Conservation (phyloP, 2,797 vertebrate species). For the Danio kyathit region DNA sequence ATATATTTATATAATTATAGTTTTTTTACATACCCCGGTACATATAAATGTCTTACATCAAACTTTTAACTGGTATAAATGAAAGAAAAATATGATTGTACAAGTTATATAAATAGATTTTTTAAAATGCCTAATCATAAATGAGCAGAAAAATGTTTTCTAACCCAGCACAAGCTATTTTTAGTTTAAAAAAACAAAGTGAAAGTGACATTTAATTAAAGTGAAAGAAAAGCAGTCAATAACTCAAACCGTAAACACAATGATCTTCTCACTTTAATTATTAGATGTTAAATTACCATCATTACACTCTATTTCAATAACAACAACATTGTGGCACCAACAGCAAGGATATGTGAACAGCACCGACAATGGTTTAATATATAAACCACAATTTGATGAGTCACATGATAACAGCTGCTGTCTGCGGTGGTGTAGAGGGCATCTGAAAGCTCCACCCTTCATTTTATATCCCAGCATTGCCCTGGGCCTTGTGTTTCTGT, state of each 20-base stretch:
- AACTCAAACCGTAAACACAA: neutral
- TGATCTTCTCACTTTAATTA: neutral
- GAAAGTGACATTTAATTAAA: neutral
- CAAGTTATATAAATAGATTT: neutral
- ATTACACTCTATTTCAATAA: neutral
- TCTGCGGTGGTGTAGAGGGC: neutral
- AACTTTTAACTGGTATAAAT: neutral
- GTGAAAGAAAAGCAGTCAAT: too few species aligned
- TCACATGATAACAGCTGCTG: conserved; percentile 20
- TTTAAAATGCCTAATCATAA: neutral
- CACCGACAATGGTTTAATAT: neutral
- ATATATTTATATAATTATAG: too few species aligned
- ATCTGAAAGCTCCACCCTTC: conserved; percentile 7
- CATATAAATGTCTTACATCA: neutral
- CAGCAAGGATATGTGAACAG: neutral
- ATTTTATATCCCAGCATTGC: neutral
- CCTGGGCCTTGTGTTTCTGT: conserved; percentile 13
- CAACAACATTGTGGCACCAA: neutral
- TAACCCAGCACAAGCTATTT: neutral
- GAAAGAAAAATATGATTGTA: neutral
- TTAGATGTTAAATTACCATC: neutral
- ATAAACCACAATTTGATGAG: neutral
- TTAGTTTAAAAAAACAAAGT: neutral
- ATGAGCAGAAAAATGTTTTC: neutral
- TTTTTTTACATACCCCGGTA: too few species aligned